Base-by-base conservation (phyloP, 2,888 invertebrate genomes). In the Megalurothrips usitatus region DNA sequence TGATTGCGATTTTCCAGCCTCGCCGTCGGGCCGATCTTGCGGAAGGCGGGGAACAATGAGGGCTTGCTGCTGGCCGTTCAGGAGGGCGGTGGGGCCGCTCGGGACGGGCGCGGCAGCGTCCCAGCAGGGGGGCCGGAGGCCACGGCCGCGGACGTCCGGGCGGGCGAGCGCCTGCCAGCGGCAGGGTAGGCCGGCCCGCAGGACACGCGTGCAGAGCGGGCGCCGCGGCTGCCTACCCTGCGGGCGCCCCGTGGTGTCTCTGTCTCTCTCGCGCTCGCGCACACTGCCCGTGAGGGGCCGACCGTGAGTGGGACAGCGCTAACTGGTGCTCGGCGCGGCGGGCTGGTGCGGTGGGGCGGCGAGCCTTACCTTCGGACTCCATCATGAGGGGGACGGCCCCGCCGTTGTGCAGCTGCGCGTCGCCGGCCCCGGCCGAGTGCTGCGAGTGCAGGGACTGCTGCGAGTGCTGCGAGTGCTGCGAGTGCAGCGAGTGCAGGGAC, bases 1-100 rank as follows among this genome's bases (percentile, higher is more conserved):
- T 75, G 68, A 26, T 75, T 75, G 68, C 23, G 68, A 75, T 75
- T 26, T 75, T 75, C 68, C 68, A 75, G 68, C 68, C 26, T 58
- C 19, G 58, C n/a, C 58, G 14, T n/a, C 58, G 58, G 58, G 0
- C 26, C 68, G 26, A 75, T 75, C 68, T 75, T 10, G 6, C 6
- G 19, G 14, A 1, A 0, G 58, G 58, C 58, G 58, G 52, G 52
- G 34, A 43, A 43, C 34, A 43, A 43, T 43, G 34, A 43, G 34
- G 34, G 34, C 49, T 9, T 9, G 49, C 49, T 49, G 49, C 12
- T 9, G 10, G 12, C 10, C 4, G 52, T 17, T 2, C 52, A 6
- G 52, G 14, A 19, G 12, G 52, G 52, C 14, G 6, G 52, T 17
- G 52, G n/a, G n/a, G n/a, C n/a, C n/a, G n/a, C n/a, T n/a, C n/a